phyloP scores from a whole-genome alignment of 1,140 invertebrate genomes.

The Panagrolaimus sp. region DNA sequence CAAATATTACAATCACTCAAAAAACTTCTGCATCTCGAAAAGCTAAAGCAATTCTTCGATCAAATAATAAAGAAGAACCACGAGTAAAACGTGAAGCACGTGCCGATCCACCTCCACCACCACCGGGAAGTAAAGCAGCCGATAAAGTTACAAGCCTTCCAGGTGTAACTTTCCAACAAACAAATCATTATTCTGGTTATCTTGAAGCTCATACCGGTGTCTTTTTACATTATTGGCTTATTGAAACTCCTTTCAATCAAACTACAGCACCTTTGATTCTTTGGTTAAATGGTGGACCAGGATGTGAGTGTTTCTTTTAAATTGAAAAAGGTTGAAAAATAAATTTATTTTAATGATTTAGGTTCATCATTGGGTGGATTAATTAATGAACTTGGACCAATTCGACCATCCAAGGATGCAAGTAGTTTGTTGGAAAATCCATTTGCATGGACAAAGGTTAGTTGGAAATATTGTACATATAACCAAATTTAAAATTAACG shows the following conservation, averaged over 20 bases:
- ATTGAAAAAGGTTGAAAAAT: too few relatives aligned
- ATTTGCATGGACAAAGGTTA: conserved; percentile 61
- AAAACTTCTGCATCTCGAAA: not conserved
- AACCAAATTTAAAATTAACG: too few relatives aligned
- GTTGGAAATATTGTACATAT: too few relatives aligned
- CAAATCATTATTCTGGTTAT: conserved; percentile 44
- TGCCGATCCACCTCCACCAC: not conserved
- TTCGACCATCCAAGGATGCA: conserved; percentile 56
- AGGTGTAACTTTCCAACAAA: conserved; percentile 35
- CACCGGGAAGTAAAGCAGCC: not conserved
- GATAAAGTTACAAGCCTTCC: conserved; percentile 27
- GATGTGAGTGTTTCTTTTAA: conserved; percentile 56
- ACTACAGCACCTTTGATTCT: conserved; percentile 62
- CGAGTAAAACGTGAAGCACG: not conserved
- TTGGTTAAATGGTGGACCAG: conserved; percentile 65
- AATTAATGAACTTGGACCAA: conserved; percentile 63
- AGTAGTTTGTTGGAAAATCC: conserved; percentile 59
- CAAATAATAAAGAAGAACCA: not conserved
- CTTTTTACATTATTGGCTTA: conserved; percentile 39
- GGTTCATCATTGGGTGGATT: conserved; percentile 59
- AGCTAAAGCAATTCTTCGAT: not conserved
- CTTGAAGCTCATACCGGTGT: conserved; percentile 31
- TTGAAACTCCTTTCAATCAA: conserved; percentile 61
- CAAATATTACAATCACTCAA: conserved; percentile 1
- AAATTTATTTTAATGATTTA: too few relatives aligned